phyloP scores from a whole-genome alignment of 1,140 invertebrate species.

The Aleiodes sp. region DNA sequence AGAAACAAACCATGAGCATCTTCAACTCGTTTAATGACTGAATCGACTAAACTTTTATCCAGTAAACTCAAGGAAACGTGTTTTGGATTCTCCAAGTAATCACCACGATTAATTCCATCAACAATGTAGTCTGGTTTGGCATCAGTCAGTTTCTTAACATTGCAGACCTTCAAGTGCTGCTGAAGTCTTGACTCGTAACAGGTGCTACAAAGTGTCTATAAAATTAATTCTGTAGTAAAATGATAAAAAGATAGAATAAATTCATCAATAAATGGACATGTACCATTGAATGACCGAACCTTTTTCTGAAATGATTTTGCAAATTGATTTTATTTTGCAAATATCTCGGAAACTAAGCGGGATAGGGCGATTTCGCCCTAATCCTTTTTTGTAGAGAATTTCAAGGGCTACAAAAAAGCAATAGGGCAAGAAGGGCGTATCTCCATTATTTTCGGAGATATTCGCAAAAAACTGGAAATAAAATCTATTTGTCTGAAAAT shows the following conservation, averaged over 20 bases:
- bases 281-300: too few relatives aligned
- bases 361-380: too few relatives aligned
- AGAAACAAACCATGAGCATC: conserved; percentile 50
- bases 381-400: too few relatives aligned
- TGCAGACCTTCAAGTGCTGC: conserved; percentile 82
- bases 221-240: conserved; percentile 21
- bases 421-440: too few relatives aligned
- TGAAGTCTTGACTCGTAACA: conserved; percentile 76
- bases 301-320: too few relatives aligned
- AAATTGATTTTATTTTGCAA: too few relatives aligned
- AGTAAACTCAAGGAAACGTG: conserved; percentile 50
- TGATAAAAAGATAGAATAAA: conserved; percentile 27
- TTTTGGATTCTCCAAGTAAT: conserved; percentile 36
- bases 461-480: too few relatives aligned
- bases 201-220: conserved; percentile 68
- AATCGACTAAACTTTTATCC: conserved; percentile 41
- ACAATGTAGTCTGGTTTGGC: conserved; percentile 69
- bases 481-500: too few relatives aligned
- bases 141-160: conserved; percentile 69
- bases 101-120: conserved; percentile 70
- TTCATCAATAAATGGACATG: too few relatives aligned
- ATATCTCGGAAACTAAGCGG: too few relatives aligned
- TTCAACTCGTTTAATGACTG: conserved; percentile 55
- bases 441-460: too few relatives aligned
- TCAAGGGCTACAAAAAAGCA: too few relatives aligned